phyloP scores from a whole-genome alignment of 2,797 vertebrate species.

The Philypnodon macrostomus region DNA sequence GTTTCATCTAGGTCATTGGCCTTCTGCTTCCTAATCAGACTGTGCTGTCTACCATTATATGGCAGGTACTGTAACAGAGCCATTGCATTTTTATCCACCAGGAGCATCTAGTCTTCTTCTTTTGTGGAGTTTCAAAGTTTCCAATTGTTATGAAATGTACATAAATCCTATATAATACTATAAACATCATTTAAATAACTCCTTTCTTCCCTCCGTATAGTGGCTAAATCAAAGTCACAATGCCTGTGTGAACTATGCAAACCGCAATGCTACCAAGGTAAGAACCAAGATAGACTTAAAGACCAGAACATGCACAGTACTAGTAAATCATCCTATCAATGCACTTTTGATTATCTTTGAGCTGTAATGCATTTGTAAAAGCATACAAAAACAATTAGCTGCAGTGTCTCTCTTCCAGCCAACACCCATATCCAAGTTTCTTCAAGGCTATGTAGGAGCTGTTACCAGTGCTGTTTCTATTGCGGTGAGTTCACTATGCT shows the following conservation, averaged over 20 bases:
- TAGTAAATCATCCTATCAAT: too few relatives aligned
- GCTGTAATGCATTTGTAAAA: too few relatives aligned
- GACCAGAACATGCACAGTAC: too few relatives aligned
- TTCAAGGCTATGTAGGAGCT: constrained; percentile 93
- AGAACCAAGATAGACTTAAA: too few relatives aligned
- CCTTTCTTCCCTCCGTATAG: constrained; percentile 56
- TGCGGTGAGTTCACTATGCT: constrained; percentile 81
- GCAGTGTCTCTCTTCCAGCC: constrained; percentile 73
- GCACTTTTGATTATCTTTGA: too few relatives aligned
- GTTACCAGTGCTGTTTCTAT: constrained; percentile 94
- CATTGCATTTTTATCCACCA: constrained; percentile 44
- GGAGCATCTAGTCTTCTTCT: constrained; percentile 18
- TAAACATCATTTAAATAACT: not conserved
- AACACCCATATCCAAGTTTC: constrained; percentile 90
- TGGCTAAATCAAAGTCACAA: constrained; percentile 97
- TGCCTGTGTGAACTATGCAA: constrained; percentile 92
- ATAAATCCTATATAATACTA: not conserved
- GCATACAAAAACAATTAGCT: constrained; percentile 1
- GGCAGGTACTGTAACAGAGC: constrained; percentile 84
- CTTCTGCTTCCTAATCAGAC: constrained; percentile 94
- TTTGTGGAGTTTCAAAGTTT: constrained; percentile 8
- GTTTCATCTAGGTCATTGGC: constrained; percentile 86
- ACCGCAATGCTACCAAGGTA: constrained; percentile 92
- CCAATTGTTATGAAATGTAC: not conserved
- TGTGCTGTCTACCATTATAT: constrained; percentile 87